Conservation (phyloP, 2,113 vertebrate species). For the Tauraco erythrolophus region DNA sequence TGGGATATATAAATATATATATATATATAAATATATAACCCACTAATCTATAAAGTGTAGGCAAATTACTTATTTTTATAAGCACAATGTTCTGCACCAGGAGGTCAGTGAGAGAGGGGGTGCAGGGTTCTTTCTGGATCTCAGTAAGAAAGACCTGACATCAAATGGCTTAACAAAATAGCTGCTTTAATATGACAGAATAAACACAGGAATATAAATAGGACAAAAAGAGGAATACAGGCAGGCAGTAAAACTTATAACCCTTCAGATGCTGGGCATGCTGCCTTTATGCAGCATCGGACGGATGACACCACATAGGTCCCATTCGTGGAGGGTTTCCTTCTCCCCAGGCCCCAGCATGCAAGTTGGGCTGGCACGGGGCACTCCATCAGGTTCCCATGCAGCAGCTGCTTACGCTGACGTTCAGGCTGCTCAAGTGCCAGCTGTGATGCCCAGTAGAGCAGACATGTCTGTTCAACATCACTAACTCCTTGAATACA, state of each 20-base stretch:
- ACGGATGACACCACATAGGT: not conserved
- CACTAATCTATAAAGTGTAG: not conserved
- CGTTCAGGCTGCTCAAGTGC: not conserved
- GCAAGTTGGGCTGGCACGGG: fast-evolving
- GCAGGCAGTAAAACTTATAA: not conserved
- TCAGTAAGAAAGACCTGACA: not conserved
- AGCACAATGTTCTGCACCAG: not conserved
- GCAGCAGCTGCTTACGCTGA: not conserved
- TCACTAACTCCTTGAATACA: not conserved
- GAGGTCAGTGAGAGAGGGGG: not conserved
- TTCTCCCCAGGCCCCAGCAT: not conserved
- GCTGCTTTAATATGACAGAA: not conserved
- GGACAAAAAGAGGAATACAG: not conserved
- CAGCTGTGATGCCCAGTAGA: fast-evolving
- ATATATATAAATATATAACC: not conserved
- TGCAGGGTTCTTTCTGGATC: not conserved
- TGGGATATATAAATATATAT: not conserved
- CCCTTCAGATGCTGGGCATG: not conserved
- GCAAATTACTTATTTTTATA: not conserved
- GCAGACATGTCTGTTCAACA: not conserved
- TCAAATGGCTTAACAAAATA: not conserved
- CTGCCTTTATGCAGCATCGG: not conserved
- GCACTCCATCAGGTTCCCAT: not conserved
- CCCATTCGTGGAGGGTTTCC: not conserved
- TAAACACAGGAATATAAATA: not conserved